Evolutionary conservation across 2,797 vertebrate species (phyloP).

Genomic region (Picus viridis): DNA sequence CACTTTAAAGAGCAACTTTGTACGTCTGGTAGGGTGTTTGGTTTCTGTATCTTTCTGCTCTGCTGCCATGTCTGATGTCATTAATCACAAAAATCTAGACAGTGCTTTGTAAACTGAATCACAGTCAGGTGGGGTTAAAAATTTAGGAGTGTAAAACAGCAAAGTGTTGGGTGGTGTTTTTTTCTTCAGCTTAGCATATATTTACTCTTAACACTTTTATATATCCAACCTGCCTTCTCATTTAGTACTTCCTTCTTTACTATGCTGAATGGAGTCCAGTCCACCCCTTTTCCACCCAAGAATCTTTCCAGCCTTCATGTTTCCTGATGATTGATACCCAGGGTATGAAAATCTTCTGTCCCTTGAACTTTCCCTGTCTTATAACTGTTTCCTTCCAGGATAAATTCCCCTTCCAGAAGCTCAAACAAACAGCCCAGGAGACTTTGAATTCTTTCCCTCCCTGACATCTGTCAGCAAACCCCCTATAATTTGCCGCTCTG

Average conservation of each 20-base stretch:
- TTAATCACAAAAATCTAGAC: neutral
- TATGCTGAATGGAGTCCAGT: neutral
- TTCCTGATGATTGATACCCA: conserved; percentile 8
- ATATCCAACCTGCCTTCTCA: neutral
- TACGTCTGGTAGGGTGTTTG: neutral
- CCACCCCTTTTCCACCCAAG: neutral
- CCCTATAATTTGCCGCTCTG: neutral
- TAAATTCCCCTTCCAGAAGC: conserved; percentile 37
- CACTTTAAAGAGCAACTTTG: neutral
- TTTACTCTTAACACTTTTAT: neutral
- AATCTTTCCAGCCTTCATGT: conserved; percentile 5
- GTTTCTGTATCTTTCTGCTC: neutral
- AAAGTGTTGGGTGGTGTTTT: neutral
- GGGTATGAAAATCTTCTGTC: conserved; percentile 28
- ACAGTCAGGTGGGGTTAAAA: neutral
- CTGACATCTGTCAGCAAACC: conserved; percentile 10
- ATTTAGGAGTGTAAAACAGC: neutral
- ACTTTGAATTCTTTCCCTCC: conserved; percentile 9
- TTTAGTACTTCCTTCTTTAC: neutral
- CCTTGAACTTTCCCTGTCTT: conserved; percentile 11
- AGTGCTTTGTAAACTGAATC: neutral
- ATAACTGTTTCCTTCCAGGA: conserved; percentile 27
- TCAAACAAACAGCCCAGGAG: conserved; percentile 18
- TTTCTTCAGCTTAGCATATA: neutral
- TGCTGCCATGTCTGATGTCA: neutral